A percentile compares a stretch with the other conserved stretches of the same genome.
phyloP scores from a whole-genome alignment of 1,140 invertebrate genomes.

The Calliphora vicina region DNA sequence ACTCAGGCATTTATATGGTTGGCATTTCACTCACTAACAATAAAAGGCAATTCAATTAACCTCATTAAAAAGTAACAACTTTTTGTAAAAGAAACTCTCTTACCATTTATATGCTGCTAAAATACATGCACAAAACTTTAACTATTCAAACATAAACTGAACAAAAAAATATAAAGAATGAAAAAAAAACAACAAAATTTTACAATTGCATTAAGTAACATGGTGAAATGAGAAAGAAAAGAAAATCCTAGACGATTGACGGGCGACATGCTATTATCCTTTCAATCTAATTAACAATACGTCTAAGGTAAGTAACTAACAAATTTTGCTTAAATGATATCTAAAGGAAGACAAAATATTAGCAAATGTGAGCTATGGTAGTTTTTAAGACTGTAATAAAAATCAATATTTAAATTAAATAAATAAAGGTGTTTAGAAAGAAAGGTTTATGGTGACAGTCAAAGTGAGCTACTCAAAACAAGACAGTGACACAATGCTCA shows the following conservation, averaged over 20 bases:
- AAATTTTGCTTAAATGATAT: neutral
- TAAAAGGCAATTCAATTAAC: conserved; percentile 35
- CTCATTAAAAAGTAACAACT: conserved; percentile 32
- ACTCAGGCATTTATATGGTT: neutral
- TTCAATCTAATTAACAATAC: conserved; percentile 26
- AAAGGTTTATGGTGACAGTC: too few species aligned
- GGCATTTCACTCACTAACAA: conserved; percentile 20
- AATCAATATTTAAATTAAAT: neutral
- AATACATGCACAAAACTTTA: neutral
- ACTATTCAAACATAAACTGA: neutral
- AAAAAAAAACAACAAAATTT: too few species aligned
- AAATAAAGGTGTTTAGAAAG: too few species aligned
- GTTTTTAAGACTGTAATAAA: neutral
- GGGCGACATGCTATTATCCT: conserved; percentile 20
- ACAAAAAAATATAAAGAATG: too few species aligned
- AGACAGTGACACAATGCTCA: too few species aligned
- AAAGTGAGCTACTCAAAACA: too few species aligned
- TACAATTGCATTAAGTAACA: neutral
- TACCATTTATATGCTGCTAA: neutral
- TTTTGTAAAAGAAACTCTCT: neutral
- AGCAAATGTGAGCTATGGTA: neutral
- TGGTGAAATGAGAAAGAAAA: neutral
- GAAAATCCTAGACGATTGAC: neutral
- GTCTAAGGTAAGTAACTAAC: neutral
- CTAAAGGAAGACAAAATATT: neutral